These are phyloP conservation scores for Homalodisca vitripennis DNA, from an alignment of 1,140 invertebrate species.

Conservation along the genomic window DNA sequence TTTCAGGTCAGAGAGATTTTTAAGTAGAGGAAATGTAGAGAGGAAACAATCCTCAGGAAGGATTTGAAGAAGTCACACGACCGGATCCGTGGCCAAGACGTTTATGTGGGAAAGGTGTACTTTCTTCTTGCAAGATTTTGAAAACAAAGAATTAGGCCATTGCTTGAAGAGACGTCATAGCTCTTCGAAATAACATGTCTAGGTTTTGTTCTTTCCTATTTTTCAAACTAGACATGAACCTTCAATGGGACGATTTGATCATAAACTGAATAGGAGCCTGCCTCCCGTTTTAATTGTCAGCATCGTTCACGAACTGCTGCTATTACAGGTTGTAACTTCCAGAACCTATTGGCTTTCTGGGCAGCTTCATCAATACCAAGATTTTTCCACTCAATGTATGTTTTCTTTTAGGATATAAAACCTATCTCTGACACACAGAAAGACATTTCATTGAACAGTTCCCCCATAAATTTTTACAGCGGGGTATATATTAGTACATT, in stretches of 20 bases:
- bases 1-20: too few relatives aligned
- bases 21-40: too few relatives aligned
- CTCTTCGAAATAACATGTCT: too few relatives aligned
- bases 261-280: constrained; percentile 36
- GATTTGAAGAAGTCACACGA: too few relatives aligned
- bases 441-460: not conserved
- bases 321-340: constrained; percentile 31
- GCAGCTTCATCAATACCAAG: not conserved
- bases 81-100: too few relatives aligned
- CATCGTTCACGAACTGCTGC: not conserved
- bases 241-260: constrained; percentile 42
- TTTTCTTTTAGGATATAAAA: constrained; percentile 13
- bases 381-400: constrained; percentile 23
- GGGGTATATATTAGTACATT: constrained; percentile 18
- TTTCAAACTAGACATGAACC: constrained; percentile 36
- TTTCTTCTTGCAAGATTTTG: too few relatives aligned
- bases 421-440: constrained; percentile 20
- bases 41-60: too few relatives aligned
- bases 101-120: too few relatives aligned
- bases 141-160: too few relatives aligned
- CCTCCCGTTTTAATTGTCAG: constrained; percentile 3
- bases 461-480: constrained; percentile 24
- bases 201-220: too few relatives aligned
- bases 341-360: constrained; percentile 19
- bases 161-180: too few relatives aligned